Conservation (phyloP, 2,888 invertebrate genomes). For the Asteroscopus sphinx region DNA sequence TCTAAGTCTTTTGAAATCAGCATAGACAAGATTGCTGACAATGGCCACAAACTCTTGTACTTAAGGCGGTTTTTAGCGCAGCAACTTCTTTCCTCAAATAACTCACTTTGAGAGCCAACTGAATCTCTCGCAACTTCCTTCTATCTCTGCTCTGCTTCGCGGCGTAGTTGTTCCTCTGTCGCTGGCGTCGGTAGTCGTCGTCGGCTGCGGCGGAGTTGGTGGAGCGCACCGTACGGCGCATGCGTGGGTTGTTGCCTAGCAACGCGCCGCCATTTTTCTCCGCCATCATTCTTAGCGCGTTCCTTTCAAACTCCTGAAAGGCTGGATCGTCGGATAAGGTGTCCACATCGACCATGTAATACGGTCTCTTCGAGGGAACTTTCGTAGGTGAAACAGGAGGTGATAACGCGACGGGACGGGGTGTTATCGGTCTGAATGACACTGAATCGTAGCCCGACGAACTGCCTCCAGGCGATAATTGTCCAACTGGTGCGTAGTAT, state of each 20-base stretch:
- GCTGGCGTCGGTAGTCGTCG: constrained; percentile 95
- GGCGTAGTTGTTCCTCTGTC: constrained; percentile 97
- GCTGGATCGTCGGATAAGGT: constrained; percentile 84
- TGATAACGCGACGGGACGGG: constrained; percentile 52
- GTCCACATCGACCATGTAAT: constrained; percentile 61
- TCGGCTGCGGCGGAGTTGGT: constrained; percentile 85
- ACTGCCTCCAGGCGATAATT: constrained; percentile 64
- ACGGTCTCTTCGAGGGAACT: constrained; percentile 37
- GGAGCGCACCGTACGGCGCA: constrained; percentile 88
- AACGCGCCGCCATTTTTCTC: constrained; percentile 89
- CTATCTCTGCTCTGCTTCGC: constrained; percentile 98
- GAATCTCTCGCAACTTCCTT: constrained; percentile 96
- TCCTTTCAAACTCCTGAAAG: constrained; percentile 92
- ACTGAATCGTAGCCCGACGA: constrained; percentile 59
- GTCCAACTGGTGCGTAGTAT: constrained; percentile 53
- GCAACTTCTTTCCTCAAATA: constrained; percentile 89
- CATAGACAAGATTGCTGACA: constrained; percentile 62
- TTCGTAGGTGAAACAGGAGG: constrained; percentile 62
- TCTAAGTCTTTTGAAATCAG: constrained; percentile 15
- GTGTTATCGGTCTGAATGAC: constrained; percentile 30
- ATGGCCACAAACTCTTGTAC: constrained; percentile 58
- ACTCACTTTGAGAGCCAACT: constrained; percentile 96
- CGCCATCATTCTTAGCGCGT: constrained; percentile 91
- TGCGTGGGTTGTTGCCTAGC: constrained; percentile 91
- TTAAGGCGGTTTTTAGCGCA: constrained; percentile 66